Evolutionary conservation across 2,797 vertebrate species (phyloP).

Genomic region (Arctocebus calabarensis): DNA sequence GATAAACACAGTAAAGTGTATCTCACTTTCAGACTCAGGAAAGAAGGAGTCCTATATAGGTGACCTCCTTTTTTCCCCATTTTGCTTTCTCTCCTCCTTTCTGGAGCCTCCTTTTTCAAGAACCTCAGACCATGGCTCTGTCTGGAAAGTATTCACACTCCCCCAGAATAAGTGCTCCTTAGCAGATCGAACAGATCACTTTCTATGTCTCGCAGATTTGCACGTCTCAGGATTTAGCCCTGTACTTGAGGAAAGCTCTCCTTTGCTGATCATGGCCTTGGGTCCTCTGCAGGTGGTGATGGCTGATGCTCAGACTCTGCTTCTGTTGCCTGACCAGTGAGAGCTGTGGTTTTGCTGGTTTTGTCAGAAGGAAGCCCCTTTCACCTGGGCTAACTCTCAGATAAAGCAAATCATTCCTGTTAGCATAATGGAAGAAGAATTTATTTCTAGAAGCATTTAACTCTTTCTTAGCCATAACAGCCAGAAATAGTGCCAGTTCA

Average conservation of each 20-base stretch:
- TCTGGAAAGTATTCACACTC: neutral
- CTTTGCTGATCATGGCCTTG: neutral
- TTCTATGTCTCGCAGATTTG: neutral
- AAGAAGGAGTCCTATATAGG: neutral
- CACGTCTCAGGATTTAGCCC: neutral
- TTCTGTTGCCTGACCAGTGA: neutral
- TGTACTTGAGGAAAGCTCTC: neutral
- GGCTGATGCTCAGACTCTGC: neutral
- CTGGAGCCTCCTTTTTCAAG: neutral
- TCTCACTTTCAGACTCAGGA: neutral
- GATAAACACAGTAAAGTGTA: neutral
- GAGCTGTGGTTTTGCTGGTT: neutral
- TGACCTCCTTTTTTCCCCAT: neutral
- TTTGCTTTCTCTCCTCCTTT: neutral
- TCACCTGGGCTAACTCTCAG: neutral
- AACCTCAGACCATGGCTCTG: neutral
- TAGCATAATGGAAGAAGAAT: neutral
- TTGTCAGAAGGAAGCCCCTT: neutral
- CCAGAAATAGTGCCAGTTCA: neutral
- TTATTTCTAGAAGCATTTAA: neutral
- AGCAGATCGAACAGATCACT: neutral
- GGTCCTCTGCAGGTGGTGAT: neutral
- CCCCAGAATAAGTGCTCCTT: neutral
- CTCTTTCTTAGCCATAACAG: neutral
- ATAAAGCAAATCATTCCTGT: neutral